Base-by-base conservation (phyloP, 1,140 invertebrate genomes). In the Drosophila erecta region DNA sequence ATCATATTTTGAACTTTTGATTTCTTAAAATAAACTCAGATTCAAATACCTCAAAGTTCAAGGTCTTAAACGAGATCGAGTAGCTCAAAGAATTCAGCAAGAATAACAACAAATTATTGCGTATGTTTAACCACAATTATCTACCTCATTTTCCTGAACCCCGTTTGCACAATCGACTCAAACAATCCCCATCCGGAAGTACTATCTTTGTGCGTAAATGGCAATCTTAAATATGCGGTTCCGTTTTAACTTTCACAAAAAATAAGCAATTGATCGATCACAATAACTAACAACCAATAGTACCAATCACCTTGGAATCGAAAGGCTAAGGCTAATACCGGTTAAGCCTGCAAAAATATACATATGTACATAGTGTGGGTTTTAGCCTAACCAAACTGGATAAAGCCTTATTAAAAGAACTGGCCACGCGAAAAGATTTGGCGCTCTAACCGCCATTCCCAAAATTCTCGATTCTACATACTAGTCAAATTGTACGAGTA, bases 241-340 rank as follows among this genome's bases (percentile, higher is more conserved):
- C 66, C 66, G 66, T 70, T 70, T 65, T 50, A 44, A 71, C 67
- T 71, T 71, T 71, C 67, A 71, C 67, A 71, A 71, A 67, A 35
- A 64, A 67, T 66, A 20, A 24, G 66, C 66, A 70, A 55, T 70
- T 70, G 67, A 71, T 71, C 67, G 67, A 70, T 70, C 24, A 35
- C 24, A 57, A 70, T 38, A 49, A 30, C 66, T 44, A 66, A 33
- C 12, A 55, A 24, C 22, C 43, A 69, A 62, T 44, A 43, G 59
- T 56, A 47, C 30, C 47, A 40, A 70, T 70, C 64, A 71, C 66
- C 66, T 70, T 70, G 66, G 53, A 47, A 40, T 20, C 64, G 66
- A 70, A 70, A 71, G 67, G 67, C 67, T 71, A 71, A 71, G 67
- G 67, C 67, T 71, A 71, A 70, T 71, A 71, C 67, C 67, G 67